Evolutionary conservation across 2,888 invertebrate species (phyloP), one percentile per base, ranked within the genome.

Genomic region (Netelia inedita): DNA sequence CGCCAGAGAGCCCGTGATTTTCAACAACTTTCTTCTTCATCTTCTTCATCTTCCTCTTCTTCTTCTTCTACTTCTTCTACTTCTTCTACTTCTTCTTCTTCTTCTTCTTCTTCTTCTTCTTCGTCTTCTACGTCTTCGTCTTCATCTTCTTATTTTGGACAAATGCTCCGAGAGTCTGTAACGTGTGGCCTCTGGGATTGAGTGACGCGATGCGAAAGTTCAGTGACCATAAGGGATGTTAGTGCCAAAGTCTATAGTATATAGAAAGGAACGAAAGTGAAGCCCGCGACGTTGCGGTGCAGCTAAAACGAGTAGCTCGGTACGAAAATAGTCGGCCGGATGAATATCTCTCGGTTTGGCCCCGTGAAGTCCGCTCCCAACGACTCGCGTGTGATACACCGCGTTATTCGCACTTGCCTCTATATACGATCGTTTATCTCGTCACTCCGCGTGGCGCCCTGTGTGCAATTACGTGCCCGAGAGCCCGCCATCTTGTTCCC

Each of bases 211-310:
- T 85, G 68, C 81, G 78, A 90, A 91, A 93, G 93, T 93, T 93
- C 92, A 93, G 93, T 93, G 93, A 92, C 91, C 92, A 93, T 91
- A 90, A 90, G 88, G 90, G 91, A 91, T 90, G 88, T 90, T 90
- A 92, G 92, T 93, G 93, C 92, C 92, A 91, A 91, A 86, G 72
- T 72, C 55, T 73, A 65, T 41, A 68, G 63, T 63, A 72, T 57
- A 57, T 21, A 53, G 61, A 83, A 79, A 88, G 85, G 89, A 87
- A 90, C 89, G 86, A 88, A 88, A 91, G 92, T 91, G 92, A 89
- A 87, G 79, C 80, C 87, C 86, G 85, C 84, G 65, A 79, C 71
- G 76, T 61, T 85, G 80, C 80, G 82, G 86, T 82, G 85, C 85
- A 86, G 87, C 85, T 82, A 85, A 88, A 89, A 89, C 89, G 89